Evolutionary conservation across 2,113 vertebrate genomes (phyloP).

Genomic region (Clarias macrocephalus): DNA sequence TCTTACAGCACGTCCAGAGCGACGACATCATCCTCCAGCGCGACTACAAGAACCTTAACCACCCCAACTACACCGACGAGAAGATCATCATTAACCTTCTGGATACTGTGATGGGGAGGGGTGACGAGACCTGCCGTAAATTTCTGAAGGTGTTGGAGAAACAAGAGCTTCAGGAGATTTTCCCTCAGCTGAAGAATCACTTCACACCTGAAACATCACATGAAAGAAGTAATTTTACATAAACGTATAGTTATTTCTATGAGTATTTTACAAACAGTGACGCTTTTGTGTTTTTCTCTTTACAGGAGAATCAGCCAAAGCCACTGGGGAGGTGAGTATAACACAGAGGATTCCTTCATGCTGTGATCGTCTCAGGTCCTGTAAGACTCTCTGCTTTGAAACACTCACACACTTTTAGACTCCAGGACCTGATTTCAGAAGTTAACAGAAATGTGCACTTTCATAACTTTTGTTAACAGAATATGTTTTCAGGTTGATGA

Average conservation of each 20-base stretch:
- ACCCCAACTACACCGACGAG: neutral
- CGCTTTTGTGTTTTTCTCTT: neutral
- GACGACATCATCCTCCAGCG: neutral
- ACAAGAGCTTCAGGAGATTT: neutral
- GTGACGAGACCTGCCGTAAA: neutral
- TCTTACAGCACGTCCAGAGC: neutral
- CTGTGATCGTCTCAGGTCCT: neutral
- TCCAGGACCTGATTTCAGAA: neutral
- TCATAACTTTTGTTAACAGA: neutral
- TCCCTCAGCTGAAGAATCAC: neutral
- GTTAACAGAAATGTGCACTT: neutral
- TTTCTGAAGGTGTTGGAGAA: conserved; percentile 7
- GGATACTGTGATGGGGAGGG: neutral
- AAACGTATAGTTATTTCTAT: neutral
- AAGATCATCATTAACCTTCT: conserved; percentile 20
- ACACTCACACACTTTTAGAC: neutral
- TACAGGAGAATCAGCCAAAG: neutral
- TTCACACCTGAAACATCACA: neutral
- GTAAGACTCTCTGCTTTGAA: neutral
- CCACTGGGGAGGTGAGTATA: neutral
- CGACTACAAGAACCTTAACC: neutral
- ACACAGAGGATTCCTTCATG: neutral
- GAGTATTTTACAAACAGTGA: neutral
- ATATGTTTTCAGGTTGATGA: neutral
- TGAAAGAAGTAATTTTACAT: neutral